Percentiles rank a stretch among this genome's conserved stretches.
These are phyloP conservation scores for Caenorhabditis remanei DNA, from an alignment of 1,140 invertebrate genomes.

Conservation along the genomic window DNA sequence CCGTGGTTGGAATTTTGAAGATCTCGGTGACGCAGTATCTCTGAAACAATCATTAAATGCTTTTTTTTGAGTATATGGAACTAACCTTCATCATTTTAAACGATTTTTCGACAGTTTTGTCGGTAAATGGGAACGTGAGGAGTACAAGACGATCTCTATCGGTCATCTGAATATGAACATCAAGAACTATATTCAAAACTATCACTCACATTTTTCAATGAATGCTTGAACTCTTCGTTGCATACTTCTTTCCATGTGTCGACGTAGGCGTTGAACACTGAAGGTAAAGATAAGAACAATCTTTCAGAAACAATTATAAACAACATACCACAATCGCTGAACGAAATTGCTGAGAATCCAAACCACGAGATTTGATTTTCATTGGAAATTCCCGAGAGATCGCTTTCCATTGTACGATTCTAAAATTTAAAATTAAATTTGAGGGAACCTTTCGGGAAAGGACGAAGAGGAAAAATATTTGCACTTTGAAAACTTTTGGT, in stretches of 20 bases:
- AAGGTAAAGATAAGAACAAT: neutral
- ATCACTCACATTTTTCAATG: neutral
- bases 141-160: conserved; percentile 1
- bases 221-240: neutral
- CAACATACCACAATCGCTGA: conserved; percentile 11
- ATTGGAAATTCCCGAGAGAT: conserved; percentile 27
- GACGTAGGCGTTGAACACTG: conserved; percentile 24
- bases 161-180: neutral
- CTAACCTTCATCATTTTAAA: conserved; percentile 26
- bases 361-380: conserved; percentile 26
- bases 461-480: too few relatives aligned
- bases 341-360: conserved; percentile 29
- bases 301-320: neutral
- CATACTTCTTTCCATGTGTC: conserved; percentile 38
- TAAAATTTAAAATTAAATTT: neutral
- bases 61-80: neutral
- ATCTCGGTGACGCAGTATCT: conserved; percentile 28
- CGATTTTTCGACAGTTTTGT: conserved; percentile 19
- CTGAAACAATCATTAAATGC: conserved; percentile 1
- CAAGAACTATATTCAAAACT: neutral
- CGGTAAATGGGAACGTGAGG: neutral
- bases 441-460: too few relatives aligned
- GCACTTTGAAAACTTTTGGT: too few relatives aligned
- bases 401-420: conserved; percentile 1
- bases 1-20: conserved; percentile 9